Percentiles rank a stretch among this genome's conserved stretches.
These are phyloP conservation scores for Dorcus parallelipipedus DNA, from an alignment of 2,888 invertebrate species.

Conservation along the genomic window DNA sequence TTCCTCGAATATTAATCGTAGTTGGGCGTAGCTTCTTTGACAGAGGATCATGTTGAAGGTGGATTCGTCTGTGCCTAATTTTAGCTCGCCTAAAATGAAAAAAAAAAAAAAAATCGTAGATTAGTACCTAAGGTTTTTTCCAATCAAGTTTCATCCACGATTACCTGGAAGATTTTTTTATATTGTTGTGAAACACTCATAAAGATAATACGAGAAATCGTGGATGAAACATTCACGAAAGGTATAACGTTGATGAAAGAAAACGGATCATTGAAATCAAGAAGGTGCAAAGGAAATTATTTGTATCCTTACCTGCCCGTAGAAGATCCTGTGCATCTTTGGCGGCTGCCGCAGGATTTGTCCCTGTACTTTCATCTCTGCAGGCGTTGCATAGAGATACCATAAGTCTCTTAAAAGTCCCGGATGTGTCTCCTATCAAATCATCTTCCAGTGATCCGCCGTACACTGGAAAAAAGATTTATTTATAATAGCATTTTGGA, in stretches of 20 bases:
- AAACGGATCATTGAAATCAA: too few species aligned
- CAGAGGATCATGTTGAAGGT: slow-evolving; percentile 81
- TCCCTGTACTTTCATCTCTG: slow-evolving; percentile 74
- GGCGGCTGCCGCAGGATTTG: slow-evolving; percentile 68
- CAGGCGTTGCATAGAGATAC: slow-evolving; percentile 79
- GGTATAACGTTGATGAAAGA: neutral
- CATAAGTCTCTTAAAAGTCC: slow-evolving; percentile 85
- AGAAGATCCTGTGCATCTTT: slow-evolving; percentile 79
- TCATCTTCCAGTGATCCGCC: slow-evolving; percentile 75
- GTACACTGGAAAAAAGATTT: slow-evolving; percentile 58
- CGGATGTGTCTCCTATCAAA: slow-evolving; percentile 83
- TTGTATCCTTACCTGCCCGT: slow-evolving; percentile 67
- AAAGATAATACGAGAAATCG: neutral
- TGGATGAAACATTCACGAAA: neutral
- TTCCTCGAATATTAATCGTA: slow-evolving; percentile 56
- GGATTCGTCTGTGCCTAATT: slow-evolving; percentile 81
- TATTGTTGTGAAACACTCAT: neutral
- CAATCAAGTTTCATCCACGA: too few species aligned
- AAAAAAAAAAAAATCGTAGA: neutral
- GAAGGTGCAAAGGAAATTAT: slow-evolving; percentile 11
- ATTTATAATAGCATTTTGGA: neutral
- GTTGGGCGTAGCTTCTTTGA: slow-evolving; percentile 69
- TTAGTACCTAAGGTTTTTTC: too few species aligned
- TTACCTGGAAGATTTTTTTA: too few species aligned
- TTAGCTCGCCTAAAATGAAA: slow-evolving; percentile 50